Base-by-base conservation (phyloP, 2,797 vertebrate species). In the Ptychobarbus kaznakovi region DNA sequence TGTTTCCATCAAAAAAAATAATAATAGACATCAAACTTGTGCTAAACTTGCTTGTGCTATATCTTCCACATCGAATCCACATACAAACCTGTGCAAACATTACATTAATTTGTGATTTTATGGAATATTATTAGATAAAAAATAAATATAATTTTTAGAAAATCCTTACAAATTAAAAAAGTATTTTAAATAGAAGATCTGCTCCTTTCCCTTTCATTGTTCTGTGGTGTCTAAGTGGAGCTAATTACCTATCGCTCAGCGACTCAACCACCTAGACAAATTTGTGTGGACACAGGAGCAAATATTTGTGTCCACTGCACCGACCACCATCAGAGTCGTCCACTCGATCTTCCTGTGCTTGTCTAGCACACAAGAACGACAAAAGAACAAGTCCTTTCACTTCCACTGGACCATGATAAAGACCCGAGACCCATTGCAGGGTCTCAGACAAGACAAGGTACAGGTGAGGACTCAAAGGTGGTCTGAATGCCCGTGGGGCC, bases 351-450 rank as follows among this genome's bases (percentile, higher is more conserved):
- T 81, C 80, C 68, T 73, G 70, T 86, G 84, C 84, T 85, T 86
- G 86, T 63, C 80, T 86, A 83, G 46, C 89, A 56, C 28, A 61
- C 81, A 75, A 53, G 51, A 58, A 76, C n/a, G 80, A 85, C 72
- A 86, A 85, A 79, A 84, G 73, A 70, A 87, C 72, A 38, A 80
- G 80, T 66, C 86, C 86, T 90, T 91, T 91, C 87, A 90, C 85
- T 84, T 83, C 87, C 88, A 90, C 75, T 88, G 87, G 90, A 82
- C 89, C 92, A 83, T 91, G 83, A 69, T 80, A 81, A 80, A 86
- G 68, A 83, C 84, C 58, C 22, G 66, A 80, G 75, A 28, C 85
- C 66, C 66, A 84, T n/a, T 85, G 53, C 77, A 76, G 35, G 32
- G 49, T 82, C 73, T 80, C 81, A 89, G 77, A 85, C 76, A 80